Percentiles rank a stretch among this genome's conserved stretches.
Evolutionary conservation across 2,797 vertebrate species (phyloP).

Genomic region (Sitta carolinensis): DNA sequence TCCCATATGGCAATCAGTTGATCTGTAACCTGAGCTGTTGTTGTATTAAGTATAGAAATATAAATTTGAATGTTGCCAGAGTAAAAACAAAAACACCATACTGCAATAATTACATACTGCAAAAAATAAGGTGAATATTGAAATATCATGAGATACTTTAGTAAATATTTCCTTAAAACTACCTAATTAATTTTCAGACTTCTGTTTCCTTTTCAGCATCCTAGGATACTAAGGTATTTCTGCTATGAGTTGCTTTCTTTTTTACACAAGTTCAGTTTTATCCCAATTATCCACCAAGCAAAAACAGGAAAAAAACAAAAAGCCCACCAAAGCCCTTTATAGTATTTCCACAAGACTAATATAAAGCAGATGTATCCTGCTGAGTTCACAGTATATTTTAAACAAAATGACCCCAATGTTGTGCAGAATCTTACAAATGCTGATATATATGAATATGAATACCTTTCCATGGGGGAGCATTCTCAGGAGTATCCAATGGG

Average conservation of each 20-base stretch:
- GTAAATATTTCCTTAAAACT: not conserved
- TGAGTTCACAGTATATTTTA: slow-evolving; percentile 58
- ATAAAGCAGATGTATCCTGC: slow-evolving; percentile 48
- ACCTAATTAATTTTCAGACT: not conserved
- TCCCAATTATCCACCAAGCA: slow-evolving; percentile 22
- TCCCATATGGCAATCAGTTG: not conserved
- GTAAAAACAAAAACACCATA: not conserved
- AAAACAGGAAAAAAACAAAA: not conserved
- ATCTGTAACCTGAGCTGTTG: not conserved
- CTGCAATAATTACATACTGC: too few relatives aligned
- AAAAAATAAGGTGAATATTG: not conserved
- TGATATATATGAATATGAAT: slow-evolving; percentile 49
- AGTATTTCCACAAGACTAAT: slow-evolving; percentile 34
- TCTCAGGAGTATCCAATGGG: slow-evolving; percentile 13
- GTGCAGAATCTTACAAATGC: slow-evolving; percentile 28
- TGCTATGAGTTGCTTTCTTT: not conserved
- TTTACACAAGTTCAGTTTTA: not conserved
- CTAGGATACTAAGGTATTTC: not conserved
- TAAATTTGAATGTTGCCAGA: not conserved
- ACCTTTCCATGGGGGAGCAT: not conserved
- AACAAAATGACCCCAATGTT: slow-evolving; percentile 40
- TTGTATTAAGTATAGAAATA: not conserved
- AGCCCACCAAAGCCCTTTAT: slow-evolving; percentile 10
- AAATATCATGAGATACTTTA: not conserved
- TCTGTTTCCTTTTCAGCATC: not conserved